Percentiles rank a stretch among this genome's conserved stretches.
Evolutionary conservation across 1,140 invertebrate species (phyloP).

Genomic region (Agrypnia vestita): DNA sequence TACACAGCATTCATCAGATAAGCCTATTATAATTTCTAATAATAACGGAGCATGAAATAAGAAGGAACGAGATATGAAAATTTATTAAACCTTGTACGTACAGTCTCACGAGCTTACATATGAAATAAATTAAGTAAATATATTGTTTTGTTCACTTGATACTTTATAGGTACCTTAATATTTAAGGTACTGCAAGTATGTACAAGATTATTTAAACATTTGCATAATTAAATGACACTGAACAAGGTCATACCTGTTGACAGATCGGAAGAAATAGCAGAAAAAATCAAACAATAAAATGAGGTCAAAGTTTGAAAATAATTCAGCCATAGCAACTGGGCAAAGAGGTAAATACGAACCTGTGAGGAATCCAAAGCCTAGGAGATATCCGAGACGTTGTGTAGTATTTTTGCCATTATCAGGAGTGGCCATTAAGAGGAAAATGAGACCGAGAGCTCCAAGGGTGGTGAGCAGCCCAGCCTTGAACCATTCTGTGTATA

Average conservation of each 20-base stretch:
- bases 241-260: not conserved
- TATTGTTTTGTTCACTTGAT: too few relatives aligned
- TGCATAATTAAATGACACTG: not conserved
- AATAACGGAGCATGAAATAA: too few relatives aligned
- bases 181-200: too few relatives aligned
- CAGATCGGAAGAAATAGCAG: not conserved
- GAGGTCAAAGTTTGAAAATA: slow-evolving; percentile 30
- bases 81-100: too few relatives aligned
- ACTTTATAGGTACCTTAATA: too few relatives aligned
- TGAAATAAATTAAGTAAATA: too few relatives aligned
- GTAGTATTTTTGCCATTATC: slow-evolving; percentile 91
- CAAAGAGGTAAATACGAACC: slow-evolving; percentile 70
- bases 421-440: slow-evolving; percentile 84
- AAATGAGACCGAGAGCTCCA: slow-evolving; percentile 83
- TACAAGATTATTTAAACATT: not conserved
- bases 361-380: slow-evolving; percentile 88
- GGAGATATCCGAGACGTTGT: slow-evolving; percentile 84
- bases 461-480: slow-evolving; percentile 87
- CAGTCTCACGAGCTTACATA: too few relatives aligned
- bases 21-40: too few relatives aligned
- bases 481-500: slow-evolving; percentile 82
- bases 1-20: too few relatives aligned
- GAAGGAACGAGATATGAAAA: too few relatives aligned
- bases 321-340: not conserved
- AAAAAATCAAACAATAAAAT: not conserved